Conservation (phyloP, 2,113 vertebrate genomes). For the Cynoglossus semilaevis region DNA sequence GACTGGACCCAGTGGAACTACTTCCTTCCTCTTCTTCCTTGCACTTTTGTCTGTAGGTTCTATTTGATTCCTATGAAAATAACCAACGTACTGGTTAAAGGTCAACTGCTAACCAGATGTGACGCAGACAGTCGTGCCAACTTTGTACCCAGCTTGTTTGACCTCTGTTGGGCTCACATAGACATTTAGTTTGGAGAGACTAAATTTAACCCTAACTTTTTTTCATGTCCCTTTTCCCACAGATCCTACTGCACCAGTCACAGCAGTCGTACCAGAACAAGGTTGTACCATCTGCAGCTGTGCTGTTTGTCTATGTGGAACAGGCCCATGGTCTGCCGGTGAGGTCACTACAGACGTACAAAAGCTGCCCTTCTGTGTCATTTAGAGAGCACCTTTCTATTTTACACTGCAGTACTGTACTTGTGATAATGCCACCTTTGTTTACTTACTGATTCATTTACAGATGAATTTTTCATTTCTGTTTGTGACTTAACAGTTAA, state of each 20-base stretch:
- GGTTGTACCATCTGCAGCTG: constrained; percentile 76
- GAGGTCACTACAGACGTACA: constrained; percentile 48
- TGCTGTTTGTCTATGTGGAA: constrained; percentile 86
- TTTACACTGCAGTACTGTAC: not conserved
- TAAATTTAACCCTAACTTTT: not conserved
- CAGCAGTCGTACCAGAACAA: constrained; percentile 82
- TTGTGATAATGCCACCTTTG: not conserved
- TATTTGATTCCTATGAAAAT: no score
- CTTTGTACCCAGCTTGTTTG: no score
- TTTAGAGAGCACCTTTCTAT: constrained; percentile 13
- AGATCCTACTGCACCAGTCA: constrained; percentile 82
- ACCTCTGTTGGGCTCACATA: no score
- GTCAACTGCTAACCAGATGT: no score
- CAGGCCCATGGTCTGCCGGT: constrained; percentile 83
- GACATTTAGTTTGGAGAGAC: no score
- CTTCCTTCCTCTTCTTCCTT: no score
- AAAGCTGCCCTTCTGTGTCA: constrained; percentile 13
- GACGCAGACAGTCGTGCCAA: no score
- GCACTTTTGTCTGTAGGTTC: no score
- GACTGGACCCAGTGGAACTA: no score
- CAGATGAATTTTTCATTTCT: not conserved
- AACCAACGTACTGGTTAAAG: no score
- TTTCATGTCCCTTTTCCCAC: constrained; percentile 4
- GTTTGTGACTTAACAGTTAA: constrained; percentile 71
- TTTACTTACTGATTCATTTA: not conserved